Base-by-base conservation (phyloP, 2,888 invertebrate genomes). In the Bombylius major region DNA sequence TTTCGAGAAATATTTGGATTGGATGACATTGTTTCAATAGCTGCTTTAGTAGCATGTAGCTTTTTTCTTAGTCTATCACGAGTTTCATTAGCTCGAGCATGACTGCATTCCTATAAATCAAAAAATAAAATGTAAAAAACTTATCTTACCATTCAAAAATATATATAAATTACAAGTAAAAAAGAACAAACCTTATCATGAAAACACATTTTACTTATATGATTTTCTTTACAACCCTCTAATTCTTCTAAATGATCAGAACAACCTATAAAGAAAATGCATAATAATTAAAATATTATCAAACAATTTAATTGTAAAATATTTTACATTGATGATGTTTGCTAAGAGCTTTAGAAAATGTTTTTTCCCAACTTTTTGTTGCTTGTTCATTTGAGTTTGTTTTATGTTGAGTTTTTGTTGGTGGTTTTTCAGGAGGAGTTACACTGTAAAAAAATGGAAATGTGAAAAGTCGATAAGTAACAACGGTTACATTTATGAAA, bases 41-140 rank as follows among this genome's bases (percentile, higher is more conserved):
- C 34, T 2, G 34, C 8, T 7, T 36, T 36, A 36, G 23, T 23
- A 23, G 23, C 23, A 23, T 23, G 23, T 3, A 74, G 61, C 59
- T 73, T 72, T 55, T 74, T 74, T 11, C 74, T 70, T 47, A 74
- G 56, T 53, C 74, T 66, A 61, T 74, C 74, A 4, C 74, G 68
- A 5, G 75, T 75, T 61, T 74, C 73, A 56, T 72, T 73, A 57
- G 70, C 71, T 9, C 73, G 69, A 1, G 69, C 70, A 61, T 74
- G 73, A 61, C 67, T 72, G 58, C 72, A 73, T 59, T 73, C 73
- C 67, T 69, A 33, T 31, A 11, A 1, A n/a, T 12, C 31, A 1
- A 49, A 55, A 50, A 46, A 54, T 32, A 51, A 51, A 50, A 31
- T 39, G 5, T 23, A 31, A 42, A n/a, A 49, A 50, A 47, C 23